These are phyloP conservation scores for Lagodon rhomboides DNA, from an alignment of 2,797 vertebrate species.

Conservation along the genomic window DNA sequence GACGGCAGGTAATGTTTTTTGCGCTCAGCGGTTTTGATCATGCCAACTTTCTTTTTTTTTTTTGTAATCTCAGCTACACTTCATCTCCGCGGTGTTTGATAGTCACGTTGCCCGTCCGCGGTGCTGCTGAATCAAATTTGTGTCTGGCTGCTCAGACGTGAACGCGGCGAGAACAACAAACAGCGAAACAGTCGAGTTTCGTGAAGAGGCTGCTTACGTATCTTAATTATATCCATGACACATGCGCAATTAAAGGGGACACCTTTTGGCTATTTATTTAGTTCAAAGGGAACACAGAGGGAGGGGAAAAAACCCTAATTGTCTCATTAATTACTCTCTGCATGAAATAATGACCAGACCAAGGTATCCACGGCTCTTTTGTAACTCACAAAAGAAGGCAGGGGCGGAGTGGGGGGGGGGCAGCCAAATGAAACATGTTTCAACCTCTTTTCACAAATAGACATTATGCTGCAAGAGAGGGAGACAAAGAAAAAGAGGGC, in stretches of 20 bases:
- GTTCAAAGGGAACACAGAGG: slow-evolving; percentile 66
- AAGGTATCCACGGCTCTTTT: slow-evolving; percentile 70
- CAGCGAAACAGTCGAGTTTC: slow-evolving; percentile 19
- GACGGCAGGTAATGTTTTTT: slow-evolving; percentile 58
- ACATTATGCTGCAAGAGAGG: slow-evolving; percentile 53
- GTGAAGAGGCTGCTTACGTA: slow-evolving; percentile 42
- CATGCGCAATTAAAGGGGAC: slow-evolving; percentile 69
- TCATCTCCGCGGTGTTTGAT: slow-evolving; percentile 29
- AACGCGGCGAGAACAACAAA: slow-evolving; percentile 40
- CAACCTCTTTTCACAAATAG: slow-evolving; percentile 68
- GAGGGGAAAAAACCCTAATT: slow-evolving; percentile 63
- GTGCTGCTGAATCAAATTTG: slow-evolving; percentile 30
- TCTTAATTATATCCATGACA: slow-evolving; percentile 75
- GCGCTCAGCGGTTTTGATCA: slow-evolving; percentile 60
- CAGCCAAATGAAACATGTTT: slow-evolving; percentile 61
- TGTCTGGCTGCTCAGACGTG: slow-evolving; percentile 15
- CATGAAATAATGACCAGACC: slow-evolving; percentile 70
- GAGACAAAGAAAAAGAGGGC: slow-evolving; percentile 64
- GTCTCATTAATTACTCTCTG: slow-evolving; percentile 79
- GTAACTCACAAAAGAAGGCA: slow-evolving; percentile 65
- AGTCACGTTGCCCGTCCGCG: slow-evolving; percentile 31
- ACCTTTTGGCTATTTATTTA: slow-evolving; percentile 76
- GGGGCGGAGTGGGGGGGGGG: slow-evolving; percentile 40
- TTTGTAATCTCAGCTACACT: slow-evolving; percentile 42
- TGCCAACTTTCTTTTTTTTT: slow-evolving; percentile 38